A percentile compares a stretch with the other conserved stretches of the same genome.
Conservation (phyloP, 2,888 invertebrate genomes). For the Machimus rusticus region DNA sequence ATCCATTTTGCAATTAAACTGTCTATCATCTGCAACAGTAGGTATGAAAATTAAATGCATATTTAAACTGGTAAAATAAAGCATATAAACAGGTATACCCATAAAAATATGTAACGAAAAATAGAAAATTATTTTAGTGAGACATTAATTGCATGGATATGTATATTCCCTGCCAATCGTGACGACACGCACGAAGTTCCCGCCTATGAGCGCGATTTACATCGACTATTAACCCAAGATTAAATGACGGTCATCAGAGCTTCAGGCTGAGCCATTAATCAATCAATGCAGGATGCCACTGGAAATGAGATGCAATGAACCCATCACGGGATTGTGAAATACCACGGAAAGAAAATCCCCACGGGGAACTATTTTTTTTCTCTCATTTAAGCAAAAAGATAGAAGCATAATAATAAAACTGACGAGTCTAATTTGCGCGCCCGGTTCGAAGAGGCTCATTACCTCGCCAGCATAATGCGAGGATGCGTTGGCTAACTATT, state of each 20-base stretch:
- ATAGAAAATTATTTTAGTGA: not conserved
- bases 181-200: not conserved
- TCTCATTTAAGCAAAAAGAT: not conserved
- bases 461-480: not conserved
- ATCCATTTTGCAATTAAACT: not conserved
- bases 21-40: not conserved
- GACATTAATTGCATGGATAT: not conserved
- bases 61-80: not conserved
- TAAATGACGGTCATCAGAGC: not conserved
- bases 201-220: not conserved
- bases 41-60: too few species aligned
- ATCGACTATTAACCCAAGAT: not conserved
- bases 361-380: not conserved
- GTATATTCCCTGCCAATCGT: not conserved
- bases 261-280: not conserved
- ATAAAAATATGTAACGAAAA: not conserved
- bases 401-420: not conserved
- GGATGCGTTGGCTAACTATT: not conserved
- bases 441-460: not conserved
- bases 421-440: not conserved
- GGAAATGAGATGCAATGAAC: not conserved
- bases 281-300: not conserved
- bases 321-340: not conserved
- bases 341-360: not conserved
- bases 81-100: not conserved